Percentiles rank a stretch among this genome's conserved stretches.
These are phyloP conservation scores for Ypsolopha scabrella DNA, from an alignment of 2,888 invertebrate genomes.

Conservation along the genomic window DNA sequence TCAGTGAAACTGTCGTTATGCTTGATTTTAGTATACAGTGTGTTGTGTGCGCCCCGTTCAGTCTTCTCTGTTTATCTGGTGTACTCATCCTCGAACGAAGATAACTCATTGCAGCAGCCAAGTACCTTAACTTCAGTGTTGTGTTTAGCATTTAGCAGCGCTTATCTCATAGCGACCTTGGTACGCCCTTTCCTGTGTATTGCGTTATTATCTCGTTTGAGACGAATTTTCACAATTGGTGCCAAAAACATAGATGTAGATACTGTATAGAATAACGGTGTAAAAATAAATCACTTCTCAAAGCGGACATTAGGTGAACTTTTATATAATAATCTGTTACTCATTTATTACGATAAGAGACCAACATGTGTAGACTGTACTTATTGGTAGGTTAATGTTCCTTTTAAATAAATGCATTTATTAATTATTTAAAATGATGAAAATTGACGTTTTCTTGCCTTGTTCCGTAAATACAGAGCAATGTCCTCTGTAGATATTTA, in stretches of 20 bases:
- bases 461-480: no score
- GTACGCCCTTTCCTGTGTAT: conserved; percentile 31
- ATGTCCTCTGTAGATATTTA: no score
- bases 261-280: background rate
- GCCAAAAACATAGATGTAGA: background rate
- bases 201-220: conserved; percentile 23
- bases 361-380: no score
- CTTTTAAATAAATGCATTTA: no score
- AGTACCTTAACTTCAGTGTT: conserved; percentile 23
- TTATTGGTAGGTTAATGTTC: no score
- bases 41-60: conserved; percentile 47
- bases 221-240: conserved; percentile 9
- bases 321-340: no score
- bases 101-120: conserved; percentile 20
- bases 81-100: conserved; percentile 28
- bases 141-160: conserved; percentile 32
- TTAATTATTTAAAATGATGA: no score
- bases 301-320: no score
- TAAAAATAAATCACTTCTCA: no score
- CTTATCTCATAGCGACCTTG: conserved; percentile 28
- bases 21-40: conserved; percentile 37
- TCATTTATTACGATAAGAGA: no score
- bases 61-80: conserved; percentile 34
- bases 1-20: conserved; percentile 49
- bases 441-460: no score